Evolutionary conservation across 2,888 invertebrate genomes (phyloP), one percentile per base, ranked within the genome.

Genomic region (Neuroscelio doddi): DNA sequence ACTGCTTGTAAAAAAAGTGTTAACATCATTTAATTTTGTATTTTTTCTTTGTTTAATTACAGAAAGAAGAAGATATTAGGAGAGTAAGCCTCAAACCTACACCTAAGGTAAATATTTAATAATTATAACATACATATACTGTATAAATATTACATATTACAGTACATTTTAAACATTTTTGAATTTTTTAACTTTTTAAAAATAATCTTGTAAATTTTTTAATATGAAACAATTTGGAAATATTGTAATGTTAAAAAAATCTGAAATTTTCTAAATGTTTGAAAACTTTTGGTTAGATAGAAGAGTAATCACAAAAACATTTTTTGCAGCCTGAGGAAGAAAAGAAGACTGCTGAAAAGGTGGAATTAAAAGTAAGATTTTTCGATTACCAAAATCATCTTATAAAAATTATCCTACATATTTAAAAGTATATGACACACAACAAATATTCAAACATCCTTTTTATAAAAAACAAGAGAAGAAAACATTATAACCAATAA

Each of bases 351-450:
- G 70, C 74, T 42, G 80, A 82, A 51, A 82, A 84, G 63, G 64
- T 81, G 10, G 81, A 84, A 85, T 86, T 80, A 80, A 89, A 87
- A 86, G 84, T 83, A 66, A 80, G 76, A 61, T 29, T 52, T n/a
- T 27, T n/a, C n/a, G n/a, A n/a, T n/a, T n/a, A n/a, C n/a, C n/a
- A n/a, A n/a, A n/a, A n/a, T n/a, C n/a, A 21, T 21, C 5, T 21
- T 21, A 21, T 21, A 21, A 3, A 21, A 2, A 21, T 49, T 9
- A 16, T 14, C 27, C 5, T 8, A 27, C 5, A 27, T 7, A 27
- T 8, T 7, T 27, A 27, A 27, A 27, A 27, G 8, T 27, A 7
- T 27, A 7, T 27, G 5, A 7, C 27, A 7, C 27, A 27, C 27
- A 7, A 27, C 27, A 5, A 5, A 27, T 8, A 52, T 21, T 34